These are phyloP conservation scores for Psittacara wagleri DNA, from an alignment of 2,113 vertebrate species.

Conservation along the genomic window DNA sequence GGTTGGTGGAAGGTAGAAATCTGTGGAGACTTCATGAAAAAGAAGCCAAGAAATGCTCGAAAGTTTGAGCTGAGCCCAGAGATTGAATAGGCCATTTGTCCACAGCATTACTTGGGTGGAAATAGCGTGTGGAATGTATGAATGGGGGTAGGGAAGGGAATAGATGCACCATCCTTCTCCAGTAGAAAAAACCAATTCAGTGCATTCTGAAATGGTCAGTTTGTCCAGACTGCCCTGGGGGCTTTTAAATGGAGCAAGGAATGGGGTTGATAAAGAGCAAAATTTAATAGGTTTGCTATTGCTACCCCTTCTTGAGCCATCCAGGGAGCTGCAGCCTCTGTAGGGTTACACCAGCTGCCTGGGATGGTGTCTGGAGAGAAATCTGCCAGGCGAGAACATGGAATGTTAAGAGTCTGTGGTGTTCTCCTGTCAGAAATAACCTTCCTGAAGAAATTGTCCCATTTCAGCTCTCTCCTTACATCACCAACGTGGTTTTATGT, in stretches of 20 bases:
- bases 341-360: background rate
- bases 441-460: background rate
- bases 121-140: background rate
- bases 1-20: background rate
- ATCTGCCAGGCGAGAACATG: background rate
- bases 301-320: background rate
- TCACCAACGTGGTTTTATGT: background rate
- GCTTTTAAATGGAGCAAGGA: background rate
- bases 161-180: background rate
- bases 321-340: background rate
- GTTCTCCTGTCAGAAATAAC: background rate
- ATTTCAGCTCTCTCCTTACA: background rate
- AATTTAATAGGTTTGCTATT: background rate
- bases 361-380: background rate
- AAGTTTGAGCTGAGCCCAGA: background rate
- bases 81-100: background rate
- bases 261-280: background rate
- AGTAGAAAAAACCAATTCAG: background rate
- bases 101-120: background rate
- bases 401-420: background rate
- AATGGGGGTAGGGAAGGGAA: background rate
- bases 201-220: background rate
- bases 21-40: background rate
- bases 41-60: background rate
- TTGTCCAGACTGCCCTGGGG: background rate